Conservation (phyloP, 1,140 invertebrate species). For the Amphibalanus amphitrite region DNA sequence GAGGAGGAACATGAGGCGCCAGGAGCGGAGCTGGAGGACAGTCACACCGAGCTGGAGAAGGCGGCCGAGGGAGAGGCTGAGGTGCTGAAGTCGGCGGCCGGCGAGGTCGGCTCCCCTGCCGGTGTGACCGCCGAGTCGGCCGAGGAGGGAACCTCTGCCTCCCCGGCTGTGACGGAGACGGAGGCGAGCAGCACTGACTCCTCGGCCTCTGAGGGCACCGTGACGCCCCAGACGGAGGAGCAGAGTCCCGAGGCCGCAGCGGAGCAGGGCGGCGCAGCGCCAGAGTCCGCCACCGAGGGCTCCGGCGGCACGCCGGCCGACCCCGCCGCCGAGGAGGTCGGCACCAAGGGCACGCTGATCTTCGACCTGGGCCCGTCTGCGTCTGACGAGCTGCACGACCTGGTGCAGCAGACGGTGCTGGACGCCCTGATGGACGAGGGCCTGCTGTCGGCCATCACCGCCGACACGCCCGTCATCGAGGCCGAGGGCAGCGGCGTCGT, state of each 20-base stretch:
- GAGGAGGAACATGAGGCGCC: neutral
- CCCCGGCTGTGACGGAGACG: neutral
- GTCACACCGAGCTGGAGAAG: neutral
- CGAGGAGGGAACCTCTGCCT: neutral
- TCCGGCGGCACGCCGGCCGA: neutral
- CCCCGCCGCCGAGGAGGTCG: neutral
- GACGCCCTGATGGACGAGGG: conserved; percentile 1
- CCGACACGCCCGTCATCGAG: neutral
- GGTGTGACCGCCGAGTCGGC: neutral
- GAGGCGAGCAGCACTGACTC: neutral
- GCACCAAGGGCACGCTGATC: neutral
- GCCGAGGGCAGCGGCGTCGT: neutral
- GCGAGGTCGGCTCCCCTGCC: too few species aligned
- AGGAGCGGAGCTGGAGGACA: neutral
- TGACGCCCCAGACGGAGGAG: too few species aligned
- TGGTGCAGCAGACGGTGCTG: conserved; percentile 2
- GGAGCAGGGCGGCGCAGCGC: neutral
- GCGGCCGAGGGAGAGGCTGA: neutral
- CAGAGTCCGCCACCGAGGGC: neutral
- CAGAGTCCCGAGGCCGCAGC: too few species aligned
- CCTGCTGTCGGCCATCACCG: neutral
- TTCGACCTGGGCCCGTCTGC: conserved; percentile 1
- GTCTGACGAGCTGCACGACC: conserved; percentile 6
- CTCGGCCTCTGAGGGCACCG: neutral
- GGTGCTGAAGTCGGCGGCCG: neutral